Base-by-base conservation (phyloP, 2,888 invertebrate genomes). In the Caenorhabditis imperialis region DNA sequence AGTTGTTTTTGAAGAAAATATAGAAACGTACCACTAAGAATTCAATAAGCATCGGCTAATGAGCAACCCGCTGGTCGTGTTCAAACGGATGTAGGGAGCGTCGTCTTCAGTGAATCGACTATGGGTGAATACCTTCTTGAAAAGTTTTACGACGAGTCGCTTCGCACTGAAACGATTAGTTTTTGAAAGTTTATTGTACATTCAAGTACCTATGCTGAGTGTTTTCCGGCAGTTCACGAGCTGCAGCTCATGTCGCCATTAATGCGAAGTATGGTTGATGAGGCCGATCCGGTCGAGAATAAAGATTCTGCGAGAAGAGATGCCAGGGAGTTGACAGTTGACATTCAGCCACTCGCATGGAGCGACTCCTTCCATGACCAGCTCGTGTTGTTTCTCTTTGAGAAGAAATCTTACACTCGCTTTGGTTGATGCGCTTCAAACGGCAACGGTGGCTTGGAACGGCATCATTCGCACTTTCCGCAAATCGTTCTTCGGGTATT, bases 391-490 rank as follows among this genome's bases (percentile, higher is more conserved):
- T 80, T 90, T 91, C 47, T 91, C 91, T 75, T 92, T 92, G 75
- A 94, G 90, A 20, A 95, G 90, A 25, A 90, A 88, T 73, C 88
- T 89, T 23, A 89, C 78, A 91, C 91, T 88, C 0, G 92, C 91
- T 7, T 78, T 55, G 1, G 90, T 89, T 1, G 94, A 94, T 82
- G 92, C 91, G 61, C 92, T 91, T 40, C 93, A 91, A 16, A 93
- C 93, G 55, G 93, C 92, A 70, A 96, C 92, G 35, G 93, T 93
- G 65, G n/a, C n/a, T n/a, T n/a, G n/a, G n/a, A n/a, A n/a, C n/a
- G n/a, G n/a, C n/a, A n/a, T n/a, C n/a, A 96, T 91, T 0, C 96
- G 96, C 55, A 96, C 93, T 91, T 94, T 92, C 96, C 96, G 96
- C 14, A 92, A 88, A 63, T 91, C 92, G 62, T 92, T 91, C 61